phyloP scores from a whole-genome alignment of 2,797 vertebrate species.

The Aphelocoma californica region DNA sequence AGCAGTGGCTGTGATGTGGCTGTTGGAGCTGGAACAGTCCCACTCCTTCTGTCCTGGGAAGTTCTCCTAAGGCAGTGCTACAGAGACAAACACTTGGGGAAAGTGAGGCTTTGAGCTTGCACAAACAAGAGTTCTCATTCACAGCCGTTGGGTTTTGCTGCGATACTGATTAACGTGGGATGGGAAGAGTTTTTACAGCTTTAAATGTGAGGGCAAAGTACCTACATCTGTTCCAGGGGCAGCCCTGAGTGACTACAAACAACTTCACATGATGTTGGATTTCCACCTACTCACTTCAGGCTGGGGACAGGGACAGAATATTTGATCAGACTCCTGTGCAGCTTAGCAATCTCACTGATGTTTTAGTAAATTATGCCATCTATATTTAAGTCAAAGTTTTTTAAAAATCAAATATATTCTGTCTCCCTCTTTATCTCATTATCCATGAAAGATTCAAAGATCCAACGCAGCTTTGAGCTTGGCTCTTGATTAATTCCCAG shows the following conservation, averaged over 20 bases:
- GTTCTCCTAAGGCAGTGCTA: not conserved
- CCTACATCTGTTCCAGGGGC: not conserved
- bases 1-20: not conserved
- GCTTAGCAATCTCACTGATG: not conserved
- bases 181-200: not conserved
- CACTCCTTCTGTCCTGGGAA: not conserved
- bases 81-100: not conserved
- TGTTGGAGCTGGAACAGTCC: not conserved
- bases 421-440: not conserved
- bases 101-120: not conserved
- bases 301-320: not conserved
- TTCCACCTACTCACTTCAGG: not conserved
- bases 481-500: not conserved
- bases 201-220: not conserved
- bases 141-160: not conserved
- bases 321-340: not conserved
- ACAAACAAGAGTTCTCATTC: not conserved
- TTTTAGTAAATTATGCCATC: not conserved
- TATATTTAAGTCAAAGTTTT: not conserved
- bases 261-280: not conserved
- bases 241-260: not conserved
- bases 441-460: not conserved
- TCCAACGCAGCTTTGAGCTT: not conserved
- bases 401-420: not conserved
- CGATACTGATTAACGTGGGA: rapidly evolving